Evolutionary conservation across 2,888 invertebrate species (phyloP).

Genomic region (Exocentrus adspersus): DNA sequence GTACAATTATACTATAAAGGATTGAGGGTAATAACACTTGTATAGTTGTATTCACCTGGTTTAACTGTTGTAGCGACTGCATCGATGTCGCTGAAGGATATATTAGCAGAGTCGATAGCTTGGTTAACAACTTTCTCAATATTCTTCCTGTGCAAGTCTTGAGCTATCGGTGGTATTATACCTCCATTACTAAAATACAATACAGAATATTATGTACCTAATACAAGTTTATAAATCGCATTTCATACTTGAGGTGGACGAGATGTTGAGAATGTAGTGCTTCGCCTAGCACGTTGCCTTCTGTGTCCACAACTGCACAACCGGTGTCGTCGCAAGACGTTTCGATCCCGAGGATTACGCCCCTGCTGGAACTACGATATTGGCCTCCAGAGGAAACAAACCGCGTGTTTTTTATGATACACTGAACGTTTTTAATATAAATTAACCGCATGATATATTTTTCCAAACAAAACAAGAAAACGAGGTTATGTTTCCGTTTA

Average conservation of each 20-base stretch:
- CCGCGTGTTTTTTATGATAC: neutral
- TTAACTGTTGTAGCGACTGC: slow-evolving; percentile 92
- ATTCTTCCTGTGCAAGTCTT: slow-evolving; percentile 80
- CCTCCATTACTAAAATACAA: slow-evolving; percentile 76
- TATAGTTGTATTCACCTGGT: slow-evolving; percentile 71
- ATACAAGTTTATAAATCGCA: neutral
- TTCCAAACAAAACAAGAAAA: no score
- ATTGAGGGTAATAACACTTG: neutral
- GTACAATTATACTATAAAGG: no score
- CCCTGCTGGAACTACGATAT: slow-evolving; percentile 25
- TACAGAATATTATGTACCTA: neutral
- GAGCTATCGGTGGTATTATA: slow-evolving; percentile 88
- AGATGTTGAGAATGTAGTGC: slow-evolving; percentile 82
- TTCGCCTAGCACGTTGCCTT: slow-evolving; percentile 81
- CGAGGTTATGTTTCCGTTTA: no score
- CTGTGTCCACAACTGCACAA: slow-evolving; percentile 82
- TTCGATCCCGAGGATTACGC: slow-evolving; percentile 88
- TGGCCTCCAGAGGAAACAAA: neutral
- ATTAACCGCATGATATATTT: neutral
- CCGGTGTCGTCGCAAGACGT: slow-evolving; percentile 99
- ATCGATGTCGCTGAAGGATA: slow-evolving; percentile 75
- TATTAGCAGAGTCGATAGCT: slow-evolving; percentile 71
- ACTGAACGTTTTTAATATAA: neutral
- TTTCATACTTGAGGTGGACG: slow-evolving; percentile 75
- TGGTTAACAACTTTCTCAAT: slow-evolving; percentile 78